These are phyloP conservation scores for Triops cancriformis DNA, from an alignment of 1,140 invertebrate genomes.

Conservation along the genomic window DNA sequence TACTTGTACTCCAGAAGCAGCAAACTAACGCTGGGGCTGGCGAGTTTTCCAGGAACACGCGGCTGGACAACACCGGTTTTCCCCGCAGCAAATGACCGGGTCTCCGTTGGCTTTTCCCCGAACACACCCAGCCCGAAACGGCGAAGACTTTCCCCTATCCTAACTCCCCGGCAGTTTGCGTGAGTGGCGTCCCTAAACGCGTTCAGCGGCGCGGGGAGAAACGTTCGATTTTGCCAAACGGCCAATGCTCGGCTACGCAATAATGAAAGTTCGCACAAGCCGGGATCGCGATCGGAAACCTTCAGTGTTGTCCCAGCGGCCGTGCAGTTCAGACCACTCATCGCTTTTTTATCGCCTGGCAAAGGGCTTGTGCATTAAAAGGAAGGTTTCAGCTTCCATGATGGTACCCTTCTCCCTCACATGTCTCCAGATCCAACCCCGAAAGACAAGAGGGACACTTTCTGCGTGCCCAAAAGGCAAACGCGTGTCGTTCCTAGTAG, in stretches of 20 bases:
- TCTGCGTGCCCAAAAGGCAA: background rate
- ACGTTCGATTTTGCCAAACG: background rate
- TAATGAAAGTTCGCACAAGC: no score
- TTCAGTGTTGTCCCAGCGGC: no score
- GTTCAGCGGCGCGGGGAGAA: background rate
- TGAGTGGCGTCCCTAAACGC: background rate
- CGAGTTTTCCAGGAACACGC: background rate
- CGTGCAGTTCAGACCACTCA: no score
- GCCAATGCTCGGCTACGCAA: no score
- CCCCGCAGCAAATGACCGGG: background rate
- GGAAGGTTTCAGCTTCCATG: background rate
- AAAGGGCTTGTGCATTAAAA: background rate
- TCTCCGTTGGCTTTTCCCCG: background rate
- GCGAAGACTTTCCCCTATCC: background rate
- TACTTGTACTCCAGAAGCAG: background rate
- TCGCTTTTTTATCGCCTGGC: no score
- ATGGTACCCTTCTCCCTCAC: no score
- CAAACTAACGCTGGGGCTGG: background rate
- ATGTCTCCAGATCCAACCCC: no score
- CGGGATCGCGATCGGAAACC: no score
- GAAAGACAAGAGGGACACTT: background rate
- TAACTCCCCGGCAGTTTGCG: background rate
- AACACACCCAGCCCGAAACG: background rate
- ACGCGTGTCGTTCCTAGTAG: background rate
- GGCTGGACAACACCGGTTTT: background rate